Conservation (phyloP, 2,888 invertebrate genomes). For the Conops quadrifasciatus region DNA sequence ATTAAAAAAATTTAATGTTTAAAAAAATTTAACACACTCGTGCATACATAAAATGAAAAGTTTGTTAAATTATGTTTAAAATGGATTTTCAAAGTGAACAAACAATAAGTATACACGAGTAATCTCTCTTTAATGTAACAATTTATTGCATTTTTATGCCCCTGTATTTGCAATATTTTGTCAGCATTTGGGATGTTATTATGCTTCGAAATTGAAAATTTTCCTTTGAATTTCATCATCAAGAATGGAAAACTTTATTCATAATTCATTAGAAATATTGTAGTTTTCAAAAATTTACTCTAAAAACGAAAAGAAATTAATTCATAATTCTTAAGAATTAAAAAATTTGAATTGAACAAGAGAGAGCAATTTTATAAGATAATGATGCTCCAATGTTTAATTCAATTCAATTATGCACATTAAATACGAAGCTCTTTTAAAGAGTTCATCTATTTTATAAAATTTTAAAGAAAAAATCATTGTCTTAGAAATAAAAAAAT, state of each 20-base stretch:
- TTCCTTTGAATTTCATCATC: too few relatives aligned
- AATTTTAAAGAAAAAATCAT: slow-evolving; percentile 4
- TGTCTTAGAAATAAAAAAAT: slow-evolving; percentile 17
- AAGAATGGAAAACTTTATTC: too few relatives aligned
- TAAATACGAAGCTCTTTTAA: slow-evolving; percentile 41
- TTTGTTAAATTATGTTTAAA: slow-evolving; percentile 32
- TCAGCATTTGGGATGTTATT: slow-evolving; percentile 33
- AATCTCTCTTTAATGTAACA: slow-evolving; percentile 34
- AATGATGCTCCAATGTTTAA: not conserved
- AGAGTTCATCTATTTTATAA: slow-evolving; percentile 18
- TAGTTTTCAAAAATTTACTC: too few relatives aligned
- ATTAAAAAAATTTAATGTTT: not conserved
- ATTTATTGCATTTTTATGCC: slow-evolving; percentile 47
- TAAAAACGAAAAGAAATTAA: too few relatives aligned
- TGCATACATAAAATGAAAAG: too few relatives aligned
- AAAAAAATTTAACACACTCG: not conserved
- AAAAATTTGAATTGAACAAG: too few relatives aligned
- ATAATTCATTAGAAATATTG: too few relatives aligned
- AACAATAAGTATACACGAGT: not conserved
- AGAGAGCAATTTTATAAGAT: too few relatives aligned
- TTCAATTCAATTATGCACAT: slow-evolving; percentile 21
- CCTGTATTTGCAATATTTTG: slow-evolving; percentile 47
- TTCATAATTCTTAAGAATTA: too few relatives aligned
- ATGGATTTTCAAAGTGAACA: slow-evolving; percentile 36
- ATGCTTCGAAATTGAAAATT: not conserved